phyloP scores from a whole-genome alignment of 2,888 invertebrate genomes.

The Dolichomitus sp. region DNA sequence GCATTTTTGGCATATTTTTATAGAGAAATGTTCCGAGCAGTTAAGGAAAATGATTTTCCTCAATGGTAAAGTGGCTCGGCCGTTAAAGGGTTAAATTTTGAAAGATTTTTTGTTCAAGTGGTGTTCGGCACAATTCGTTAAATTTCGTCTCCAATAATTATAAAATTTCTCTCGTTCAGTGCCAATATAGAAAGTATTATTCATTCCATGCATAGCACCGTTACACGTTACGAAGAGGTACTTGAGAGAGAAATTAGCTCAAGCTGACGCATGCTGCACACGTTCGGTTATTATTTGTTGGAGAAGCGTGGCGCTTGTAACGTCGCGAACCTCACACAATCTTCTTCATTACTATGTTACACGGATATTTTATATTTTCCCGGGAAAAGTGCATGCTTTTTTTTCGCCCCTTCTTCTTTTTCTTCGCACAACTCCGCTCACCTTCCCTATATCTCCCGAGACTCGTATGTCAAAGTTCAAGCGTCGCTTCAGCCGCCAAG shows the following conservation, averaged over 20 bases:
- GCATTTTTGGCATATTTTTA: no score
- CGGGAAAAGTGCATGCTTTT: not conserved
- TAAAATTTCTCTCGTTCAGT: not conserved
- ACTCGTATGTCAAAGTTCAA: conserved; percentile 19
- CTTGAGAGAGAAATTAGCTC: not conserved
- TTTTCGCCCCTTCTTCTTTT: conserved; percentile 3
- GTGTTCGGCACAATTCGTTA: not conserved
- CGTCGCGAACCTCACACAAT: not conserved
- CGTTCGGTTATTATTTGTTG: conserved; percentile 11
- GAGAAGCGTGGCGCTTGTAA: not conserved
- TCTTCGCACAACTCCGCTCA: not conserved
- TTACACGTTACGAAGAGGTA: not conserved
- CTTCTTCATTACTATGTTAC: conserved; percentile 7
- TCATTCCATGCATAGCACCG: not conserved
- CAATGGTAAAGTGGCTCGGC: no score
- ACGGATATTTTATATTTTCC: not conserved
- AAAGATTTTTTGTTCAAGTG: not conserved
- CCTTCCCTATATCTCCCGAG: not conserved
- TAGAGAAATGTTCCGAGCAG: no score
- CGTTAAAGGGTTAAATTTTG: no score
- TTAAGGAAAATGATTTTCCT: no score
- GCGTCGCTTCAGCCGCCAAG: conserved; percentile 3
- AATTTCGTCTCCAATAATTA: not conserved
- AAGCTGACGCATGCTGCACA: conserved; percentile 19
- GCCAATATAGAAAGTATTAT: conserved; percentile 25